Base-by-base conservation (phyloP, 1,140 invertebrate genomes). In the Musca domestica region DNA sequence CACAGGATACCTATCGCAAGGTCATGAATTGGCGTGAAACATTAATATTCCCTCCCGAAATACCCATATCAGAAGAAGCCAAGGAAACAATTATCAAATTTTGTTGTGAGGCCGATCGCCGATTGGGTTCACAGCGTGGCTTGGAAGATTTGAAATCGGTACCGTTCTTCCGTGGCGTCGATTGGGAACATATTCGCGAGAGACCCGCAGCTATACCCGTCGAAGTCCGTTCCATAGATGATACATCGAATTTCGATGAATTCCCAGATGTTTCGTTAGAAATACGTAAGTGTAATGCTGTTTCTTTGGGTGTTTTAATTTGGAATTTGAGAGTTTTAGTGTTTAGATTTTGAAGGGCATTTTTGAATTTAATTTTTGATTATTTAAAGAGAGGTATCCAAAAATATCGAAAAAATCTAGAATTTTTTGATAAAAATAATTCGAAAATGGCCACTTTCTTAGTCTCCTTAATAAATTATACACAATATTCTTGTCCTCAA, bases 1-100 rank as follows among this genome's bases (percentile, higher is more conserved):
- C 98, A 14, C 96, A 99, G 84, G 98, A 99, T 84, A 99, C 98
- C 17, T 99, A 99, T 85, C 89, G 94, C 64, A 99, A 99, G 87
- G 96, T 99, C 58, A 98, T 99, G 94, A 98, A 97, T 80, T 99
- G 98, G 98, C 87, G 95, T 70, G 96, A 99, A 77, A 99, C 97
- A 2, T 86, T 99, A 51, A 90, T 95, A 25, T 99, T 99, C 83
- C 98, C 98, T 10, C 97, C 97, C 2, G 98, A 99, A 87, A 95
- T 98, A 73, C 98, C 98, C 67, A 98, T 99, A 77, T 98, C 95
- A 68, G 95, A 96, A 84, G 92, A 95, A 81, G 92, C 93, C 67
- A 89, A 92, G 80, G 92, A 94, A 76, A 92, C 91, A 67, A 92
- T 94, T 73, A 83, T 92, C 69, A 89, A 91, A 77, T 98, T 98